phyloP scores from a whole-genome alignment of 2,888 invertebrate species.

The Leptinotarsa juncta region DNA sequence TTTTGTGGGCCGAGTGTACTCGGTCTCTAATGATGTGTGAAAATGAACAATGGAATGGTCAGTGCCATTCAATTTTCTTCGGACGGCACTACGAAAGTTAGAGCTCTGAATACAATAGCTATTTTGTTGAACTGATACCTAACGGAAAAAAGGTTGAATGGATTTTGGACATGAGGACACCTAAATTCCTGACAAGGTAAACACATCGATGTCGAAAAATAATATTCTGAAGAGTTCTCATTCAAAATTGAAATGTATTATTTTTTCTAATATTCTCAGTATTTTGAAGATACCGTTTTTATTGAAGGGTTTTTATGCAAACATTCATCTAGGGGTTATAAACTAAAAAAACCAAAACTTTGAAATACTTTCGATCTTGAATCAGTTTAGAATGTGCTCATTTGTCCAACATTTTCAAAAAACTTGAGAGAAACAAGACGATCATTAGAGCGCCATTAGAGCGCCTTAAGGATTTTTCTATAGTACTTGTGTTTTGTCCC shows the following conservation, averaged over 20 bases:
- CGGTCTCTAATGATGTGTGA: conserved; percentile 23
- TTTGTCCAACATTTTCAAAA: too few species aligned
- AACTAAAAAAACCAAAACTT: too few species aligned
- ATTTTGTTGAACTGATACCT: conserved; percentile 9
- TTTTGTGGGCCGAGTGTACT: conserved; percentile 31
- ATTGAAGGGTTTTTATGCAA: background rate
- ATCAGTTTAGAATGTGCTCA: too few species aligned
- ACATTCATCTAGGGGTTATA: background rate
- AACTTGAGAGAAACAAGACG: too few species aligned
- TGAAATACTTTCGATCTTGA: too few species aligned
- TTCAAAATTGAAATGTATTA: background rate
- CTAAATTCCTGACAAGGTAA: conserved; percentile 15
- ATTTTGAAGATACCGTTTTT: background rate
- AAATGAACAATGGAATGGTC: conserved; percentile 23
- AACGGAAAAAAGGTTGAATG: background rate
- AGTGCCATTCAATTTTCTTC: conserved; percentile 22
- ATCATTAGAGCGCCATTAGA: too few species aligned
- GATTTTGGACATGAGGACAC: conserved; percentile 5
- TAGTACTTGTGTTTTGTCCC: too few species aligned
- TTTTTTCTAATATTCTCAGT: background rate
- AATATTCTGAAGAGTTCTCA: background rate
- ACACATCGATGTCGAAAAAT: background rate
- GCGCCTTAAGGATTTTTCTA: too few species aligned
- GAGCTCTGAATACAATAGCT: conserved; percentile 6
- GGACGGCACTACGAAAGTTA: conserved; percentile 9